These are phyloP conservation scores for Vulpes ferrilata DNA, from an alignment of 2,113 vertebrate species.

Conservation along the genomic window DNA sequence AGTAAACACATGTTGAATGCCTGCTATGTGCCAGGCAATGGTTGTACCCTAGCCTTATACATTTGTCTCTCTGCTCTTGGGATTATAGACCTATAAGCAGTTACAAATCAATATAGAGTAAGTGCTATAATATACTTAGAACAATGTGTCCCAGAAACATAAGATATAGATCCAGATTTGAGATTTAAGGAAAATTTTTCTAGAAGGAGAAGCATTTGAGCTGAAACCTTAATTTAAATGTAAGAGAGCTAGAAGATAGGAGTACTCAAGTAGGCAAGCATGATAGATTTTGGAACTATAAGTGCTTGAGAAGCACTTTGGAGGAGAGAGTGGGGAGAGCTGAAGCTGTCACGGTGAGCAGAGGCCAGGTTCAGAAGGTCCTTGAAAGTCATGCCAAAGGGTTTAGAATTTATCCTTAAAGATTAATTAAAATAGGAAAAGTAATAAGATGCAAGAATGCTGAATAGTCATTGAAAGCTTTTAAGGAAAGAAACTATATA, in stretches of 20 bases:
- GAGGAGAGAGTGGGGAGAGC: not conserved
- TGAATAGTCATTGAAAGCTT: not conserved
- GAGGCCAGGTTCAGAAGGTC: not conserved
- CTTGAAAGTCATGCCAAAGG: not conserved
- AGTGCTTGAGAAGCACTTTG: not conserved
- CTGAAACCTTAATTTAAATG: conserved; percentile 8
- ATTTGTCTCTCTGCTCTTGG: not conserved
- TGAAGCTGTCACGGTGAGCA: not conserved
- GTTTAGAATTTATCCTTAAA: not conserved
- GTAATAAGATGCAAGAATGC: not conserved
- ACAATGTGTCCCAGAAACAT: not conserved
- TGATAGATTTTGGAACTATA: not conserved
- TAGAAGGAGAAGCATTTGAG: not conserved
- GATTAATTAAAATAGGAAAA: not conserved
- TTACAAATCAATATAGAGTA: conserved; percentile 1
- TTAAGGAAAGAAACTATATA: not conserved
- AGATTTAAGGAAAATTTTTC: not conserved
- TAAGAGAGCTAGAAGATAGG: not conserved
- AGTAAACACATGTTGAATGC: not conserved
- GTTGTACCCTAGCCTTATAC: not conserved
- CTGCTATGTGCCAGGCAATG: not conserved
- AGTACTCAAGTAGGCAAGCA: not conserved
- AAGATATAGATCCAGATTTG: not conserved
- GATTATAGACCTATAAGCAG: not conserved
- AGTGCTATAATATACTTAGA: not conserved